Base-by-base conservation (phyloP, 2,113 vertebrate species). In the Haemorhous mexicanus region DNA sequence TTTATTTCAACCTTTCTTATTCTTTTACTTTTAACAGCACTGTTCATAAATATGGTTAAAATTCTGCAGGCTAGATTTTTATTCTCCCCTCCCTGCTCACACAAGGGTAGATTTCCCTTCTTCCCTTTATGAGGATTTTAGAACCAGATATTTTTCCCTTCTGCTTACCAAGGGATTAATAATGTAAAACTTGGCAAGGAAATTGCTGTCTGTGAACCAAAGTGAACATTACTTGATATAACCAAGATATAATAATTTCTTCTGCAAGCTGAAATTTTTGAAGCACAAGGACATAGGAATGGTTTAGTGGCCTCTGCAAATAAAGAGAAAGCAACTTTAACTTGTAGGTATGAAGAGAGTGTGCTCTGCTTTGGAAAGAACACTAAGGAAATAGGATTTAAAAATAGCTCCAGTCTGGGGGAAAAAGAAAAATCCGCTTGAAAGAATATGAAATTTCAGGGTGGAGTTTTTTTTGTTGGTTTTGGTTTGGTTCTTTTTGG, bases 141-240 rank as follows among this genome's bases (percentile, higher is more conserved):
- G 89, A 97, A 92, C 16, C 64, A 73, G 85, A 64, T 93, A 84
- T 94, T 96, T 97, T 96, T 95, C 68, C 87, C 93, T 96, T 95
- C 52, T 74, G 44, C 23, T 95, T 96, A 96, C 75, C 90, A 95
- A 95, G 91, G 84, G 91, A 95, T 97, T 97, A 97, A 95, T 97
- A 97, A 97, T 22, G 76, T 84, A 72, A 91, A 96, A 95, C 91
- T 64, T 97, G 91, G 95, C 96, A 96, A 96, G 84, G 83, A 96
- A 97, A 93, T 79, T 83, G 44, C 77, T 50, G 56, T 96, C 94
- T 96, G 52, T 73, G 87, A 97, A 77, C 88, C 88, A 76, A 53
- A 94, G 95, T 52, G 89, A 82, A 73, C 93, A 89, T 66, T 83
- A 46, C 58, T 96, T 97, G 95, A 97, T 96, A 69, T 66, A 94